A percentile compares a stretch with the other conserved stretches of the same genome.
Evolutionary conservation across 2,797 vertebrate genomes (phyloP).

Genomic region (Anolis apletophallus): DNA sequence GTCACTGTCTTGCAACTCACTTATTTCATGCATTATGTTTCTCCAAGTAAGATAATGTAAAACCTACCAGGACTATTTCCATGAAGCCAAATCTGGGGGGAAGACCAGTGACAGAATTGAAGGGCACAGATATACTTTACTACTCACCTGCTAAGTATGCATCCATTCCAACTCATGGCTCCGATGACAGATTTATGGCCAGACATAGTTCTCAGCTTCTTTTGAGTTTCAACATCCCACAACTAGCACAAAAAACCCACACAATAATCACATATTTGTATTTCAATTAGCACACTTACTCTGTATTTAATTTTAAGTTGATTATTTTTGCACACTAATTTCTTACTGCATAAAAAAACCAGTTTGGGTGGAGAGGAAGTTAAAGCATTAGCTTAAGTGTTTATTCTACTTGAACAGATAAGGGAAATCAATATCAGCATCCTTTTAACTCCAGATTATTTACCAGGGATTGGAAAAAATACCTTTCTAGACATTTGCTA

Average conservation of each 20-base stretch:
- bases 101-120: no score
- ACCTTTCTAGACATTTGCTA: no score
- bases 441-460: neutral
- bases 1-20: neutral
- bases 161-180: slow-evolving; percentile 83
- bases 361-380: neutral
- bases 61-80: neutral
- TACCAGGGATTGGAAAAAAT: neutral
- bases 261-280: neutral
- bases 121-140: neutral
- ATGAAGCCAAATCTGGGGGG: neutral
- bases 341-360: neutral
- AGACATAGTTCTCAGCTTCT: slow-evolving; percentile 72
- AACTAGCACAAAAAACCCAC: slow-evolving; percentile 70
- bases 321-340: neutral
- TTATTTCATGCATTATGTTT: neutral
- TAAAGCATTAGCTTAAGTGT: neutral
- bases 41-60: neutral
- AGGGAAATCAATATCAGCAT: neutral
- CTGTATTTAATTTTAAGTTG: neutral
- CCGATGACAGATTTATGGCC: slow-evolving; percentile 80
- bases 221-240: slow-evolving; percentile 81
- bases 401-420: neutral
- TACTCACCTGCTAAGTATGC: slow-evolving; percentile 83
- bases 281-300: neutral